Evolutionary conservation across 2,797 vertebrate genomes (phyloP).

Genomic region (Scleropages formosus): DNA sequence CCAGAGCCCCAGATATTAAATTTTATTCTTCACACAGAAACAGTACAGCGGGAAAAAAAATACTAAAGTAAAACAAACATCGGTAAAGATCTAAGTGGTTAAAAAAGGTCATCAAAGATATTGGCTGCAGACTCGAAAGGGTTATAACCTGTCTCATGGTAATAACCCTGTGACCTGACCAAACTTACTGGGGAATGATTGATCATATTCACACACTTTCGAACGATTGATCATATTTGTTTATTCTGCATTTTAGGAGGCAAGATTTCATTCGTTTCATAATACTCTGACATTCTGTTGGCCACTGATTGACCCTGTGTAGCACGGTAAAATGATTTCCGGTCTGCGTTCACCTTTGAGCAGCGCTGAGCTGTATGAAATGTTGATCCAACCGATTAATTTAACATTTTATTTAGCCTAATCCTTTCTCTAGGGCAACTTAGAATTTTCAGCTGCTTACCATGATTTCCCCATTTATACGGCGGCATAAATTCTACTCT

Average conservation of each 20-base stretch:
- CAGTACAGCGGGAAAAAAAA: neutral
- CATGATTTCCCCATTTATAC: no score
- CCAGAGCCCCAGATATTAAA: neutral
- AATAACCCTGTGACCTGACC: neutral
- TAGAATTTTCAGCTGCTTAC: no score
- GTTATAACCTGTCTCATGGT: neutral
- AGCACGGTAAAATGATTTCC: no score
- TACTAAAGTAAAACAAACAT: neutral
- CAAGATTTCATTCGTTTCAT: neutral
- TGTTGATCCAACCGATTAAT: no score
- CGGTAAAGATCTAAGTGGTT: neutral
- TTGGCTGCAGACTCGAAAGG: no score
- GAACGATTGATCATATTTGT: neutral
- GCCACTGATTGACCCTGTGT: neutral
- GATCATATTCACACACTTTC: no score
- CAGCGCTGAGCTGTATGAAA: no score
- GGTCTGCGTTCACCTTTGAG: no score
- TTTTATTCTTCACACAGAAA: neutral
- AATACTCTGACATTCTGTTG: neutral
- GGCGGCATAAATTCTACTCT: no score
- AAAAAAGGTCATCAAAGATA: neutral
- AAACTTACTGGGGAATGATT: neutral
- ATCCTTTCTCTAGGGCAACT: neutral
- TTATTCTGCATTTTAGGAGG: neutral
- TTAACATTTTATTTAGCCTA: no score